Conservation (phyloP, 1,140 invertebrate genomes). For the Trigoniulus corallinus region DNA sequence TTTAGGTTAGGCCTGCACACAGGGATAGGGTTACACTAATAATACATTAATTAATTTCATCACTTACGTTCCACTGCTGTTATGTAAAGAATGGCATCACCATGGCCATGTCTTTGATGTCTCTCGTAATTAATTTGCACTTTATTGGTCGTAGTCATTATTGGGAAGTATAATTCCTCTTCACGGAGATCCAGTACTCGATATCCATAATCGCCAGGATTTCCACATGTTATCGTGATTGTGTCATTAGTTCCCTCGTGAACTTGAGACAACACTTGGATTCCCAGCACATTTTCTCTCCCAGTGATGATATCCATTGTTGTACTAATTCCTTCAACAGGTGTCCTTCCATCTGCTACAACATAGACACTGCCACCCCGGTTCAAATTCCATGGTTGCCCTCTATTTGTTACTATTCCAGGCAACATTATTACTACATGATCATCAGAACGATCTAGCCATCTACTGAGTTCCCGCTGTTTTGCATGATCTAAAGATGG, state of each 20-base stretch:
- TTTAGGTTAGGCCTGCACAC: too few species aligned
- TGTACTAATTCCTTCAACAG: background rate
- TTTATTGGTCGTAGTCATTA: slow-evolving; percentile 63
- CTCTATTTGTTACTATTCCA: background rate
- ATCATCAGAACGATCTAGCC: slow-evolving; percentile 40
- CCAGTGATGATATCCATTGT: slow-evolving; percentile 11
- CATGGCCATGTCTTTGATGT: slow-evolving; percentile 39
- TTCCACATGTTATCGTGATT: background rate
- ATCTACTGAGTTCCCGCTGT: slow-evolving; percentile 79
- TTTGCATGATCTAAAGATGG: slow-evolving; percentile 64
- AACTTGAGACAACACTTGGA: slow-evolving; percentile 9
- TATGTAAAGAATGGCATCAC: slow-evolving; percentile 62
- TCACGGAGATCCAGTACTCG: slow-evolving; percentile 56
- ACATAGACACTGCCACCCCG: background rate
- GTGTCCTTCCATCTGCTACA: background rate
- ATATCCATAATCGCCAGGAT: background rate
- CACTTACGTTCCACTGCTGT: slow-evolving; percentile 37
- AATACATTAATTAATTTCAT: too few species aligned
- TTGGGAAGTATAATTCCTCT: slow-evolving; percentile 71
- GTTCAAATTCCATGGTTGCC: background rate
- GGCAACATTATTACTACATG: slow-evolving; percentile 14
- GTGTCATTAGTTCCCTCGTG: background rate
- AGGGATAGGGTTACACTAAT: too few species aligned
- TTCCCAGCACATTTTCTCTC: slow-evolving; percentile 17
- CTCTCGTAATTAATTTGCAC: slow-evolving; percentile 53